Conservation (phyloP, 2,113 vertebrate species). For the Lagopus leucura region DNA sequence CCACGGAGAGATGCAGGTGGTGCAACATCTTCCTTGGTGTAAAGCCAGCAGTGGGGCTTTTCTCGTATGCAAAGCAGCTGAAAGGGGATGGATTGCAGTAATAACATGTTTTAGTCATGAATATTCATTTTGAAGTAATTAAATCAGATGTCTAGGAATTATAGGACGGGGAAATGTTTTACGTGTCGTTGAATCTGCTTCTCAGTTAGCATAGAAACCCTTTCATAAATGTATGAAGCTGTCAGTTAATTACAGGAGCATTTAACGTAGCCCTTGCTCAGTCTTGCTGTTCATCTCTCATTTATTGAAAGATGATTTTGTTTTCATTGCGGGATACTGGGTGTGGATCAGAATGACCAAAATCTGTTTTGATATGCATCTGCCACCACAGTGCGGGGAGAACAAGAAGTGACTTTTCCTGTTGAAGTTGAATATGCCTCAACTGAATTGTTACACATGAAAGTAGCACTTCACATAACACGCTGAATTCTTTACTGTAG, state of each 20-base stretch:
- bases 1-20: neutral
- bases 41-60: neutral
- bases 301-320: neutral
- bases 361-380: neutral
- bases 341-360: neutral
- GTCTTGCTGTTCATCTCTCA: neutral
- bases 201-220: neutral
- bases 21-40: neutral
- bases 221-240: neutral
- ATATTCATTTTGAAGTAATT: constrained; percentile 37
- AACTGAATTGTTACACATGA: neutral
- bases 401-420: neutral
- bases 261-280: neutral
- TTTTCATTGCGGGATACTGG: neutral
- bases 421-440: neutral
- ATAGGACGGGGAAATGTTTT: neutral
- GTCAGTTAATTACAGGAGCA: neutral
- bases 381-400: neutral
- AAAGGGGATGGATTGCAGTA: neutral
- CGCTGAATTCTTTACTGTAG: neutral
- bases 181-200: neutral
- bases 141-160: constrained; percentile 19
- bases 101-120: neutral
- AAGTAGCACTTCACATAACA: neutral
- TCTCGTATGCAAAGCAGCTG: neutral